Base-by-base conservation (phyloP, 2,797 vertebrate species). In the Glyptemys insculpta region DNA sequence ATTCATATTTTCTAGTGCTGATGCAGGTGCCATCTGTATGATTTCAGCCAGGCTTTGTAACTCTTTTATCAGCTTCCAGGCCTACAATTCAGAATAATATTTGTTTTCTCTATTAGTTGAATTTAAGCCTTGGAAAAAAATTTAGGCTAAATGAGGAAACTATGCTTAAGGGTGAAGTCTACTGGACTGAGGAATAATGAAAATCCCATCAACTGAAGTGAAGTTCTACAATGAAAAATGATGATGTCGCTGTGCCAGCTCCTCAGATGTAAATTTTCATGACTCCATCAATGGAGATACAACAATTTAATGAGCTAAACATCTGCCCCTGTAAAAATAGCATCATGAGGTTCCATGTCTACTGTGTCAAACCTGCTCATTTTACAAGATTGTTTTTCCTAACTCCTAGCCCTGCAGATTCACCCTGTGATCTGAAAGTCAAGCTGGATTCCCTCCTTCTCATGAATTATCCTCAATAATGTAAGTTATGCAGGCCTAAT, bases 141-240 rank as follows among this genome's bases (percentile, higher is more conserved):
- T 81, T 81, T 23, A 76, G 37, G 25, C 37, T 47, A 74, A 37
- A 41, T 44, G 44, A 29, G 12, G 23, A 76, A 44, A 76, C 14
- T 29, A 8, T 76, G 56, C 7, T 16, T 56, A 27, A 53, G 23
- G 15, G 11, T 29, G 7, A 44, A 3, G 9, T 76, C 62, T 56
- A 8, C 3, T 23, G 78, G 8, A 50, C 11, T n/a, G 86, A 41
- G 1, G 14, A 84, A 54, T 54, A 2, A 90, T 25, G 72, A 2
- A 31, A 0, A 82, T 18, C n/a, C 41, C 2, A n/a, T 68, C 8
- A 59, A 1, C 8, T 6, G 2, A 76, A 41, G 3, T 2, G 25
- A 90, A 91, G 8, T 23, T 76, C 87, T 88, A 34, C 79, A 76
- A n/a, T 54, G 21, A 86, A 29, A 81, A 87, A 52, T 59, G 0